These are phyloP conservation scores for Oxygymnocypris stewartii DNA, from an alignment of 2,113 vertebrate species.

Conservation along the genomic window DNA sequence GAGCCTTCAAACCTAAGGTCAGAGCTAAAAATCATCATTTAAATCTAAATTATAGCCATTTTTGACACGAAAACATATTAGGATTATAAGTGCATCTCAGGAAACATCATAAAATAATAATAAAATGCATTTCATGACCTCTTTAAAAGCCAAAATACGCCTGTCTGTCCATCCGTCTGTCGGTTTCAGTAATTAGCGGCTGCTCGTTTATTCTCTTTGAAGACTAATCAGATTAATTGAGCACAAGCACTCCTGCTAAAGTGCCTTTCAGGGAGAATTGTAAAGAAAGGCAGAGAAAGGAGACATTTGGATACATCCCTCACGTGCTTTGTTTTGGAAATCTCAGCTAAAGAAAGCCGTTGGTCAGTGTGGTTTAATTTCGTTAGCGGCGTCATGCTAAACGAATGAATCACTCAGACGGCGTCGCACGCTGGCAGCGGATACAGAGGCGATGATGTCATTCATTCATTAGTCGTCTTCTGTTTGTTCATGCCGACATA, in stretches of 20 bases:
- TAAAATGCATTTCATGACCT: no score
- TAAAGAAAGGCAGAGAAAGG: background rate
- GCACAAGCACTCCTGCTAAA: background rate
- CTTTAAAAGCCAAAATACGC: background rate
- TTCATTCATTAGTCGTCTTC: background rate
- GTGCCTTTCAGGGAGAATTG: background rate
- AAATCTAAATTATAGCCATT: no score
- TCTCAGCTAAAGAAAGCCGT: background rate
- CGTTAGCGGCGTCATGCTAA: background rate
- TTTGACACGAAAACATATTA: no score
- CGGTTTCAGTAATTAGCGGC: background rate
- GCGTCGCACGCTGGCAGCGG: background rate
- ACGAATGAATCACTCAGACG: background rate
- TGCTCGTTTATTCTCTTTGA: background rate
- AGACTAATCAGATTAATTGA: constrained; percentile 1
- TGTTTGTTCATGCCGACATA: background rate
- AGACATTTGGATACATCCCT: background rate
- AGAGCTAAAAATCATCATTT: background rate
- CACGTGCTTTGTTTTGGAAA: background rate
- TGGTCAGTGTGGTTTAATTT: no score
- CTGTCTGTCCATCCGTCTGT: background rate
- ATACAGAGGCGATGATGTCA: background rate
- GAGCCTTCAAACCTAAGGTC: no score
- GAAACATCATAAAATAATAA: no score
- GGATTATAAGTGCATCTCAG: no score